Evolutionary conservation across 2,797 vertebrate species (phyloP).

Genomic region (Erethizon dorsatum): DNA sequence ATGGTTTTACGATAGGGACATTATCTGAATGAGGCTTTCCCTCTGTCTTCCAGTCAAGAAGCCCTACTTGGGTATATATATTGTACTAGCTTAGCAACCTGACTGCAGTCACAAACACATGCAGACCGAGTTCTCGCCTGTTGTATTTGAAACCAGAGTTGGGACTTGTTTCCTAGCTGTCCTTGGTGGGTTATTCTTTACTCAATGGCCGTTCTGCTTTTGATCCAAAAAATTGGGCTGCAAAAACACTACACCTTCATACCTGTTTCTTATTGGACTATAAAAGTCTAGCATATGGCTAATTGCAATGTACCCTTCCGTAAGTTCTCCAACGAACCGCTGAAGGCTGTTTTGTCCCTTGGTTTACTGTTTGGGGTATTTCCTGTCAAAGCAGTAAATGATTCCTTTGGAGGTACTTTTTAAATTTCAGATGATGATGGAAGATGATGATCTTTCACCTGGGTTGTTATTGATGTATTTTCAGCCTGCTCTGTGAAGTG

Average conservation of each 20-base stretch:
- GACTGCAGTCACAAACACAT: neutral
- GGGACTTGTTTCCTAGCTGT: neutral
- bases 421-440: slow-evolving; percentile 79
- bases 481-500: slow-evolving; percentile 60
- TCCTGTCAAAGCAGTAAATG: slow-evolving; percentile 86
- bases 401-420: slow-evolving; percentile 82
- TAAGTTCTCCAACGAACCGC: slow-evolving; percentile 84
- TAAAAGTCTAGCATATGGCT: slow-evolving; percentile 86
- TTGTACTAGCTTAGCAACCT: neutral
- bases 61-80: neutral
- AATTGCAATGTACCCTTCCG: slow-evolving; percentile 83
- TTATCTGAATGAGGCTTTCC: neutral
- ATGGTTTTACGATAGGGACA: neutral
- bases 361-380: slow-evolving; percentile 82
- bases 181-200: slow-evolving; percentile 65
- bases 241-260: slow-evolving; percentile 64
- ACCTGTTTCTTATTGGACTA: slow-evolving; percentile 71
- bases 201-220: slow-evolving; percentile 76
- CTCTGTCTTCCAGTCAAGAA: neutral
- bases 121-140: neutral
- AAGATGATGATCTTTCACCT: slow-evolving; percentile 75
- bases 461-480: slow-evolving; percentile 51
- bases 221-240: slow-evolving; percentile 60
- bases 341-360: slow-evolving; percentile 85
- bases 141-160: slow-evolving; percentile 10